Evolutionary conservation across 2,113 vertebrate genomes (phyloP).

Genomic region (Ophiodon elongatus): DNA sequence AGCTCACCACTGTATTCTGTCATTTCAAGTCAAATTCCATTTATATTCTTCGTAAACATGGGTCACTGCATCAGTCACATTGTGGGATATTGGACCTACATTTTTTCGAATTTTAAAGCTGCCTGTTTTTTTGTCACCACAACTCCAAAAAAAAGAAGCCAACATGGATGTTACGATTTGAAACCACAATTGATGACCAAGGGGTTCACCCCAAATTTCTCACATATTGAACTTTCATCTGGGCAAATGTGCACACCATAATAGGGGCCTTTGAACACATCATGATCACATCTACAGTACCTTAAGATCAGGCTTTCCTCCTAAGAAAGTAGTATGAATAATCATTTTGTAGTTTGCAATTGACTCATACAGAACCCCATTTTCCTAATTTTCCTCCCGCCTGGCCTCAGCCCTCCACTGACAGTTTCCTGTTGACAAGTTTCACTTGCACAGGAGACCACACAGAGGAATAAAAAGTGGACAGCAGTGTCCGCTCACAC

Average conservation of each 20-base stretch:
- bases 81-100: not conserved
- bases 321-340: not conserved
- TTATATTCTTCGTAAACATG: not conserved
- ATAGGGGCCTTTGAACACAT: not conserved
- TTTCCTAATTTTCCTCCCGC: conserved; percentile 16
- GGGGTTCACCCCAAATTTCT: not conserved
- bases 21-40: not conserved
- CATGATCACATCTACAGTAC: not conserved
- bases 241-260: not conserved
- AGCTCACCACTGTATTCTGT: no score
- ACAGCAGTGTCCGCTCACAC: conserved; percentile 17
- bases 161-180: not conserved
- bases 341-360: conserved; percentile 8
- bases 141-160: not conserved
- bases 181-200: not conserved
- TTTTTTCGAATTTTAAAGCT: not conserved
- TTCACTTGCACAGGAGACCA: conserved; percentile 64
- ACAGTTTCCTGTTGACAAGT: conserved; percentile 76
- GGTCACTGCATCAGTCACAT: not conserved
- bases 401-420: conserved; percentile 43
- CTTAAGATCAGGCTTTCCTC: not conserved
- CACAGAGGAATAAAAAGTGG: conserved; percentile 51
- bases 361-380: conserved; percentile 8
- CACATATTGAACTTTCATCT: not conserved
- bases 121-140: not conserved